Base-by-base conservation (phyloP, 2,113 vertebrate species). In the Gymnorhina tibicen region DNA sequence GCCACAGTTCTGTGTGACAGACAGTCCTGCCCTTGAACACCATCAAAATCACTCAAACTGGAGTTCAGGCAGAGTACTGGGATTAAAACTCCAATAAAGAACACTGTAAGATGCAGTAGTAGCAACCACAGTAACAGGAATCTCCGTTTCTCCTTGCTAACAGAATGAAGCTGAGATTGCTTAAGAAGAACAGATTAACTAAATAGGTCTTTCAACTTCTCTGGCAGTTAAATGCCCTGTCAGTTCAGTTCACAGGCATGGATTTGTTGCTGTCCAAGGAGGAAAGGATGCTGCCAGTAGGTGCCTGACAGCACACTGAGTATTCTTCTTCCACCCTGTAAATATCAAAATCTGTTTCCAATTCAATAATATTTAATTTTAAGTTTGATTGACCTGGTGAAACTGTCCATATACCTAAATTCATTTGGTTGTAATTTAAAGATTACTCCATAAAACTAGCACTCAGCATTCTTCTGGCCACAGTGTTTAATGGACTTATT, bases 401-500 rank as follows among this genome's bases (percentile, higher is more conserved):
- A 86, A 81, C 35, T 67, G 23, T 95, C 81, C 80, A 58, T 91
- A 56, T 58, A 69, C 49, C 58, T 28, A 82, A 80, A 94, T 97
- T 96, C 77, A 87, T 91, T 93, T 63, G 52, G 42, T 86, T 96
- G 66, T 91, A 94, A 97, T 97, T 97, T 95, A 94, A 89, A 91
- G 79, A 63, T 86, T 63, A 66, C 41, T 96, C 81, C 73, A 76
- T 94, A 97, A 93, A 97, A 94, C 47, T 82, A 84, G 58, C 75
- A 50, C 58, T 47, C 81, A 27, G 28, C 94, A 97, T 92, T 85
- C 88, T 96, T 91, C 83, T 90, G 94, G 59, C 80, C 79, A 52
- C 89, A 37, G 66, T 91, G 88, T 96, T 98, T 97, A 97, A 97
- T 96, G 89, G 96, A 87, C 60, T 37, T 88, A 67, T 90, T 91